Percentiles rank a stretch among this genome's conserved stretches.
phyloP scores from a whole-genome alignment of 2,888 invertebrate species.

The Achlya flavicornis region DNA sequence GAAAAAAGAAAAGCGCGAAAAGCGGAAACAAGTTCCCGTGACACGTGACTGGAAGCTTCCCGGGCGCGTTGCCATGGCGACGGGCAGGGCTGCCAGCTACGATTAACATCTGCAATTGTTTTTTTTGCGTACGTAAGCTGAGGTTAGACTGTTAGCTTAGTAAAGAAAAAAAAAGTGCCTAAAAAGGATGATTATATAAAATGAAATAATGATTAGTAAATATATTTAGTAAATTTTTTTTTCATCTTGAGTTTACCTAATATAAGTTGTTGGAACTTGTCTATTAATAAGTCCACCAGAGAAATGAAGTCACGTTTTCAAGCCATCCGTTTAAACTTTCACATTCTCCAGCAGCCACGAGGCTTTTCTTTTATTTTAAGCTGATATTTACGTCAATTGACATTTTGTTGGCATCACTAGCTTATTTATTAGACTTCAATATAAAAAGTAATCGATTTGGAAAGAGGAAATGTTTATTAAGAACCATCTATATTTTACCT shows the following conservation, averaged over 20 bases:
- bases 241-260: too few relatives aligned
- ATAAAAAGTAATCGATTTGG: background rate
- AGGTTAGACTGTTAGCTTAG: conserved; percentile 21
- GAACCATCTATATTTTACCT: too few relatives aligned
- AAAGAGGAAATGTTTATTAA: background rate
- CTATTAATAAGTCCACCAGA: background rate
- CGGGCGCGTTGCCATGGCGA: conserved; percentile 75
- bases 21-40: conserved; percentile 78
- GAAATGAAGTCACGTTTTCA: background rate
- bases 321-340: background rate
- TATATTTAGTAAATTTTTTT: too few relatives aligned
- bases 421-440: background rate
- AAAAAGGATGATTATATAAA: background rate
- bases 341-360: background rate
- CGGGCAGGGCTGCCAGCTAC: conserved; percentile 53
- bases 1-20: conserved; percentile 78
- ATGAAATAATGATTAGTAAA: too few relatives aligned
- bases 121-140: conserved; percentile 20
- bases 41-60: conserved; percentile 83
- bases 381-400: background rate
- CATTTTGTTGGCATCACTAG: background rate
- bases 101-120: conserved; percentile 36
- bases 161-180: background rate
- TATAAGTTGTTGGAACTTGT: background rate
- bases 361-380: background rate